Evolutionary conservation across 2,113 vertebrate genomes (phyloP).

Genomic region (Zosterops lateralis): DNA sequence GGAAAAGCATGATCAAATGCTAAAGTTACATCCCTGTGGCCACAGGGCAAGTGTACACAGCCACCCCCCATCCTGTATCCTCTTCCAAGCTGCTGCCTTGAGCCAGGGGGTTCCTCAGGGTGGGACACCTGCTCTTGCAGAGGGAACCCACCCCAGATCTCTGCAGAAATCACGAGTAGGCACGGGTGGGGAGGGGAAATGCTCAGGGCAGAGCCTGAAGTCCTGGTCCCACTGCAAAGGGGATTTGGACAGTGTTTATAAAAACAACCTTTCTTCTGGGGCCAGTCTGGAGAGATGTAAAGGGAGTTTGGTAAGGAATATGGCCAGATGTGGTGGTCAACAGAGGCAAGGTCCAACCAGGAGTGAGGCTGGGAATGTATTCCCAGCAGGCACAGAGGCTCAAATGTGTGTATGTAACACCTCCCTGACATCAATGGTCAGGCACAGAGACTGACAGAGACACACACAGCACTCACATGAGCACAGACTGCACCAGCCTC

Average conservation of each 20-base stretch:
- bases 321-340: not conserved
- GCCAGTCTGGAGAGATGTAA: not conserved
- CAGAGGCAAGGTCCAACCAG: not conserved
- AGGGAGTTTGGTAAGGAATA: not conserved
- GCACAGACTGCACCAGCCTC: not conserved
- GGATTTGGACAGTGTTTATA: not conserved
- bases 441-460: not conserved
- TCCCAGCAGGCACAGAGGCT: not conserved
- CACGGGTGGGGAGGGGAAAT: not conserved
- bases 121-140: not conserved
- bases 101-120: not conserved
- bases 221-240: not conserved
- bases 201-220: not conserved
- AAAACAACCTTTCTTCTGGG: not conserved
- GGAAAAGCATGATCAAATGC: not conserved
- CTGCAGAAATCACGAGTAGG: not conserved
- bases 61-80: not conserved
- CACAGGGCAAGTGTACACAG: not conserved
- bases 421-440: fast-evolving
- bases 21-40: not conserved
- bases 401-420: not conserved
- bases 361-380: not conserved
- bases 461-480: not conserved
- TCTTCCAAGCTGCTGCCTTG: not conserved
- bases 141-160: not conserved